phyloP scores from a whole-genome alignment of 2,888 invertebrate species.

The Drosophila tripunctata region DNA sequence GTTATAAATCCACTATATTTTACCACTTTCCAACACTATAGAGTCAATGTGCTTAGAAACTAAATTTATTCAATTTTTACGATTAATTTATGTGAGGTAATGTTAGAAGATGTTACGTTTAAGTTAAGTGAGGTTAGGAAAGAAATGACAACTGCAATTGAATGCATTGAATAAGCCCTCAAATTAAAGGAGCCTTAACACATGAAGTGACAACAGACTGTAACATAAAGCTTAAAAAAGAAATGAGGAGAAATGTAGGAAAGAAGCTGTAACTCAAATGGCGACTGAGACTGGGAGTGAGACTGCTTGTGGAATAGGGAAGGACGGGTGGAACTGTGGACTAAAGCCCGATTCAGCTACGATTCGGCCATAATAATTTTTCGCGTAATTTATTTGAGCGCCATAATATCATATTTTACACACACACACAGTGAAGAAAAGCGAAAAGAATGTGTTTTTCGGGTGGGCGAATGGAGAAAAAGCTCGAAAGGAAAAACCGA shows the following conservation, averaged over 20 bases:
- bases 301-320: background rate
- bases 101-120: background rate
- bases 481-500: background rate
- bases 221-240: background rate
- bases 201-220: slow-evolving; percentile 15
- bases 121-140: background rate
- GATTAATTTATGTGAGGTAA: no score
- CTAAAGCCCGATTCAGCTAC: slow-evolving; percentile 30
- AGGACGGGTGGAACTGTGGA: no score
- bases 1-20: no score
- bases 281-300: background rate
- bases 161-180: slow-evolving; percentile 3
- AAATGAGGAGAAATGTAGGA: background rate
- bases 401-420: slow-evolving; percentile 75
- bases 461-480: background rate
- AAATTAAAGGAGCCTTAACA: slow-evolving; percentile 17
- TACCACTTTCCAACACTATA: no score
- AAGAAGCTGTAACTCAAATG: background rate
- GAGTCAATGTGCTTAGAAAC: no score
- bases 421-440: slow-evolving; percentile 23
- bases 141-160: slow-evolving; percentile 8
- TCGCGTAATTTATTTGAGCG: slow-evolving; percentile 78
- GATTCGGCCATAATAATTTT: slow-evolving; percentile 76
- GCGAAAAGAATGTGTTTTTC: background rate
- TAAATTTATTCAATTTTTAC: no score